Percentiles rank a stretch among this genome's conserved stretches.
Evolutionary conservation across 2,888 invertebrate genomes (phyloP).

Genomic region (Apamea sordens): DNA sequence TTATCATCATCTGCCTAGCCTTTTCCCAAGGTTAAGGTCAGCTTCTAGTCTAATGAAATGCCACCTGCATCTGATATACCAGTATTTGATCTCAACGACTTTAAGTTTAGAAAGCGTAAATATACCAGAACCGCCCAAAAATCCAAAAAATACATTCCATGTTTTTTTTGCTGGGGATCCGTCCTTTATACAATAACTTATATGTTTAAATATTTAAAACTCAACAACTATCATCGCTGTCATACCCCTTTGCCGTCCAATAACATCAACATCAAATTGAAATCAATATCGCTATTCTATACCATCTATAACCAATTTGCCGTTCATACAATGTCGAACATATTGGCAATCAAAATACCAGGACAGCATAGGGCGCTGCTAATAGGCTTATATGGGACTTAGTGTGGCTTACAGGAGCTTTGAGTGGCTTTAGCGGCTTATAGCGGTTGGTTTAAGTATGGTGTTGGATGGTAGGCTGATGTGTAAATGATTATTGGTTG

Average conservation of each 20-base stretch:
- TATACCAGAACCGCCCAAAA: not conserved
- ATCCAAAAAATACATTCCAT: too few species aligned
- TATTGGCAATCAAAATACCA: constrained; percentile 64
- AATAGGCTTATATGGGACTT: constrained; percentile 56
- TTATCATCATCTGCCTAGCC: not conserved
- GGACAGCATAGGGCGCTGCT: constrained; percentile 34
- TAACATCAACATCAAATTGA: constrained; percentile 19
- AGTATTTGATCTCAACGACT: not conserved
- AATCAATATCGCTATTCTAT: constrained; percentile 38
- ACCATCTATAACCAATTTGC: constrained; percentile 49
- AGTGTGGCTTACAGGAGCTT: constrained; percentile 50
- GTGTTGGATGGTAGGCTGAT: constrained; percentile 25
- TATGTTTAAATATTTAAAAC: not conserved
- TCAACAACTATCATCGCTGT: not conserved
- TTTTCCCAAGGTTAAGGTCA: not conserved
- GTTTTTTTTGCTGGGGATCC: not conserved
- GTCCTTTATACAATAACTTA: not conserved
- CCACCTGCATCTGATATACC: not conserved
- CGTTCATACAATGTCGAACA: constrained; percentile 44
- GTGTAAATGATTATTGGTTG: constrained; percentile 17
- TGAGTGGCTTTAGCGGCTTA: constrained; percentile 42
- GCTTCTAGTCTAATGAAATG: not conserved
- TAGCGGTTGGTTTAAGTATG: constrained; percentile 31
- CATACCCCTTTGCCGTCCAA: not conserved
- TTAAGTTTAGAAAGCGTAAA: not conserved